Base-by-base conservation (phyloP, 2,113 vertebrate genomes). In the Grus americana region DNA sequence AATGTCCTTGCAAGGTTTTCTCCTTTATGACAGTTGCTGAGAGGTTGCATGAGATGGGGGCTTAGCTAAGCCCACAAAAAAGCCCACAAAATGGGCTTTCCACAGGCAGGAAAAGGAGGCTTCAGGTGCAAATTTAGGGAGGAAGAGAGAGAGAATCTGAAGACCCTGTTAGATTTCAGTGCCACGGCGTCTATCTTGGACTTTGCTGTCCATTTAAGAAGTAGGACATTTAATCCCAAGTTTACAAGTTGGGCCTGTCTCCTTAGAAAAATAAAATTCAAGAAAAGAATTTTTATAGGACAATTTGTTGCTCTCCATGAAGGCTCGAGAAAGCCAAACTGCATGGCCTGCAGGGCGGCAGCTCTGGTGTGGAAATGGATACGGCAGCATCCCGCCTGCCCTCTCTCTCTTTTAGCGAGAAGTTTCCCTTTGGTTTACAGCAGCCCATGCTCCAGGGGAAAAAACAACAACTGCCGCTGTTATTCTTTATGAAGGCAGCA, bases 401-500 rank as follows among this genome's bases (percentile, higher is more conserved):
- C 75, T 90, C 58, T 87, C 47, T 72, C 44, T 74, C 70, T 58
- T 78, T 13, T 90, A 88, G 59, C 42, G 50, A 57, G 72, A 47
- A 52, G 30, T 38, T 90, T 73, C 59, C 71, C 86, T 71, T 59
- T 9, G 68, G 20, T 88, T 91, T 79, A 66, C 76, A 92, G 96
- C 96, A 92, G 95, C 96, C 18, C 52, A 1, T 2, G 50, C 75
- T 92, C 86, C 86, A 75, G 79, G 93, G 78, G 91, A 81, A 87
- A 96, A 74, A 85, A 88, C 93, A 92, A 26, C 91, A n/a, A 58
- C 70, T 16, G 61, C 88, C 2, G 12, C 76, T 89, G 88, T 54
- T 78, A 7, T 46, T 65, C 94, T 92, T 87, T n/a, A 24, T 81
- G 95, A 87, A 86, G 91, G 96, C 88, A 95, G 88, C 40, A 8